phyloP scores from a whole-genome alignment of 2,113 vertebrate genomes.

The Platycercus adscitus region DNA sequence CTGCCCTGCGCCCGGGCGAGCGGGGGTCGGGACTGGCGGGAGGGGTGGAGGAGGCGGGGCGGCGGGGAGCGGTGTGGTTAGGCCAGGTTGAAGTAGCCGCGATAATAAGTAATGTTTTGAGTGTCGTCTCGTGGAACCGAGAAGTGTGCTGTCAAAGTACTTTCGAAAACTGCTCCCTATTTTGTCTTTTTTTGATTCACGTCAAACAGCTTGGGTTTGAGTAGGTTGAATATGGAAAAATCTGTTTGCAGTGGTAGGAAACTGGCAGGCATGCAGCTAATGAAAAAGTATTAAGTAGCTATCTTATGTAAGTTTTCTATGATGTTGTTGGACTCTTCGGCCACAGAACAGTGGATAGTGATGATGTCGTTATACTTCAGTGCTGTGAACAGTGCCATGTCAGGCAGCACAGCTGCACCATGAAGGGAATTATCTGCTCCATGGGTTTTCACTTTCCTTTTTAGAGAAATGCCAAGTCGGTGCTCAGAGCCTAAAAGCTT shows the following conservation, averaged over 20 bases:
- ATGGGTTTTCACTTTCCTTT: rapidly evolving
- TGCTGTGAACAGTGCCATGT: neutral
- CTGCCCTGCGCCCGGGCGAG: neutral
- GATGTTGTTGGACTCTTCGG: neutral
- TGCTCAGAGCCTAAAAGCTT: too few species aligned
- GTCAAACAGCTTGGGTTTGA: neutral
- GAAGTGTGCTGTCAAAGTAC: neutral
- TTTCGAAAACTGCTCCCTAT: rapidly evolving
- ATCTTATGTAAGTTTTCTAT: neutral
- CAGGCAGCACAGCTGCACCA: neutral
- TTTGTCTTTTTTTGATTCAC: neutral
- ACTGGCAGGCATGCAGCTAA: neutral
- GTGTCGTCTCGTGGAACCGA: neutral
- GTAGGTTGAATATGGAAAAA: neutral
- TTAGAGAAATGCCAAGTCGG: neutral
- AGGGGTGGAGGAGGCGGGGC: neutral
- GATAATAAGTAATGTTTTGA: rapidly evolving
- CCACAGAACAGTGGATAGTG: too few species aligned
- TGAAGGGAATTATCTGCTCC: neutral
- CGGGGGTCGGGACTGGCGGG: rapidly evolving
- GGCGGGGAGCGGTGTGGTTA: rapidly evolving
- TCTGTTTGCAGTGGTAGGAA: neutral
- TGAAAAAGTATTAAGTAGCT: neutral
- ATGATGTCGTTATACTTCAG: rapidly evolving
- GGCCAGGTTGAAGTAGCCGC: rapidly evolving